Conservation (phyloP, 2,888 invertebrate genomes). For the Eurytoma californica region DNA sequence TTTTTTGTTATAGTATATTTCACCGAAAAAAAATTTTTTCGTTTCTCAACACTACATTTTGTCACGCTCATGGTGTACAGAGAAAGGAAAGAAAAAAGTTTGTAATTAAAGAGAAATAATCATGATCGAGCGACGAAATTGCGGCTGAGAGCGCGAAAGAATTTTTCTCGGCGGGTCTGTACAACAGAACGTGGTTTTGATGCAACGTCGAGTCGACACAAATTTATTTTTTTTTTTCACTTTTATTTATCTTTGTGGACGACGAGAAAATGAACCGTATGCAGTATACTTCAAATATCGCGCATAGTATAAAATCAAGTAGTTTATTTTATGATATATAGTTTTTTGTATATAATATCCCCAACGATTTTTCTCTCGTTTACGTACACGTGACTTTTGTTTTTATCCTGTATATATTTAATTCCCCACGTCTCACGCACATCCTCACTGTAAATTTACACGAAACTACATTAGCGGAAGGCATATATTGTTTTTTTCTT, state of each 20-base stretch:
- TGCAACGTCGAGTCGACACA: constrained; percentile 12
- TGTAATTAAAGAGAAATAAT: not conserved
- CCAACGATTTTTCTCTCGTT: constrained; percentile 32
- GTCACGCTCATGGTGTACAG: too few relatives aligned
- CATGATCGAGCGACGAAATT: not conserved
- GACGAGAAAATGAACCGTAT: constrained; percentile 38
- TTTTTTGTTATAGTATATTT: not conserved
- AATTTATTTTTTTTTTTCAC: not conserved
- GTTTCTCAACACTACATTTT: not conserved
- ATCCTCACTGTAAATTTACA: constrained; percentile 47
- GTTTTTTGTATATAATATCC: constrained; percentile 34
- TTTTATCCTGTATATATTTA: constrained; percentile 20
- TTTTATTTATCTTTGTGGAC: not conserved
- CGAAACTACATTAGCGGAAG: constrained; percentile 55
- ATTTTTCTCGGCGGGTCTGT: not conserved
- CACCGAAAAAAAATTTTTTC: not conserved
- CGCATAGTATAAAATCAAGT: constrained; percentile 50
- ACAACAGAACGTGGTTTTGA: constrained; percentile 6
- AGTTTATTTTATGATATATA: constrained; percentile 23
- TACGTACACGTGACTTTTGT: constrained; percentile 34
- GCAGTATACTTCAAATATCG: constrained; percentile 25
- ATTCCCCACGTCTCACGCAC: constrained; percentile 13
- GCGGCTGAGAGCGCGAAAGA: not conserved
- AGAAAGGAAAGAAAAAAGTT: not conserved
- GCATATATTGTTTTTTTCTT: constrained; percentile 52